phyloP scores from a whole-genome alignment of 2,113 vertebrate species.

The Passerina amoena region DNA sequence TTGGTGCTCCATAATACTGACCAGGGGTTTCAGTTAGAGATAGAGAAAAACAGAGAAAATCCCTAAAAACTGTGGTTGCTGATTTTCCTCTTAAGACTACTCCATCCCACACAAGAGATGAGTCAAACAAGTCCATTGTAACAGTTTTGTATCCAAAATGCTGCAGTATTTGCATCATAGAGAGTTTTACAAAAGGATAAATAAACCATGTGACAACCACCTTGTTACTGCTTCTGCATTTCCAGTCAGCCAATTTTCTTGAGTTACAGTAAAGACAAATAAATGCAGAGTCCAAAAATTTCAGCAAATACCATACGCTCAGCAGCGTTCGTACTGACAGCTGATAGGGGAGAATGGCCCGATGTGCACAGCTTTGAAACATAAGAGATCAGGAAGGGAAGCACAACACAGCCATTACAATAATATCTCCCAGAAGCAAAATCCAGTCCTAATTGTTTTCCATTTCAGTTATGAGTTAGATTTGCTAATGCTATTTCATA shows the following conservation, averaged over 20 bases:
- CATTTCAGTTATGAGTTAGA: neutral
- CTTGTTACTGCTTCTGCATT: neutral
- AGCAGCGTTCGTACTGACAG: rapidly evolving
- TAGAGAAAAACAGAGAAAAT: neutral
- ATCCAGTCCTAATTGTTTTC: neutral
- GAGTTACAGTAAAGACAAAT: neutral
- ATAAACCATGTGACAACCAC: neutral
- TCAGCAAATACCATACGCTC: neutral
- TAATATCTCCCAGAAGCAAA: neutral
- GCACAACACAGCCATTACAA: neutral
- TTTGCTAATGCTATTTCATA: neutral
- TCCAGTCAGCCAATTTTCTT: neutral
- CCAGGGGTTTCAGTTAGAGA: neutral
- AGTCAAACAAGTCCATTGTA: neutral
- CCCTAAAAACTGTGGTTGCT: neutral
- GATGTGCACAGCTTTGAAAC: neutral
- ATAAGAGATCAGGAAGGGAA: neutral
- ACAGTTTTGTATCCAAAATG: neutral
- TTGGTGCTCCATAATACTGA: neutral
- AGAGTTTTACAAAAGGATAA: neutral
- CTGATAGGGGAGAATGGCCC: neutral
- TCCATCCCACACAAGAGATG: neutral
- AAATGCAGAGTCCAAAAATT: neutral
- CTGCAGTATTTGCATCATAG: neutral
- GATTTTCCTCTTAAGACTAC: neutral